Conservation (phyloP, 2,888 invertebrate species). For the Ectropis crepuscularia region DNA sequence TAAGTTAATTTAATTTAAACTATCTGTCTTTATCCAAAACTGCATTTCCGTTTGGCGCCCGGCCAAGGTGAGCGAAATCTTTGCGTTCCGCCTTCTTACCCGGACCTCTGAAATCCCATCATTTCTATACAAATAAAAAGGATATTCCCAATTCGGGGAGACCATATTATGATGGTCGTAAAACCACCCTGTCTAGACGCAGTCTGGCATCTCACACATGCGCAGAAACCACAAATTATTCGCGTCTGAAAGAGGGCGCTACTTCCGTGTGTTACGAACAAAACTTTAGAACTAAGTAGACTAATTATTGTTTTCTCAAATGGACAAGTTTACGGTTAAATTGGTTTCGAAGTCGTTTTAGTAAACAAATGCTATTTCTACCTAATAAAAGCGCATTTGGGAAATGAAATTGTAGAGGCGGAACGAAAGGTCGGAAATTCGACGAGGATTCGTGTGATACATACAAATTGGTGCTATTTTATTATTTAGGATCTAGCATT, state of each 20-base stretch:
- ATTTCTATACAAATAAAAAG: constrained; percentile 29
- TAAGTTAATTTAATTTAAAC: background rate
- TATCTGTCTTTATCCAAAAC: constrained; percentile 16
- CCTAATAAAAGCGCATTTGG: constrained; percentile 42
- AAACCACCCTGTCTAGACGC: constrained; percentile 72
- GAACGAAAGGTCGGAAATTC: background rate
- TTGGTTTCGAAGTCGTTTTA: constrained; percentile 35
- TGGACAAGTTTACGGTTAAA: too few relatives aligned
- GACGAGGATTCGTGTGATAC: constrained; percentile 5
- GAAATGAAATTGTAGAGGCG: constrained; percentile 30
- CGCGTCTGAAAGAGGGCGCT: background rate
- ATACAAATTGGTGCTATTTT: constrained; percentile 9
- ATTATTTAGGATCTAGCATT: background rate
- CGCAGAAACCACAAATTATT: constrained; percentile 41
- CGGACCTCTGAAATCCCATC: constrained; percentile 41
- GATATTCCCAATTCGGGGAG: constrained; percentile 36
- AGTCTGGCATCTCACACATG: constrained; percentile 66
- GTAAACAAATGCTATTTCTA: constrained; percentile 45
- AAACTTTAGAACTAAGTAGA: background rate
- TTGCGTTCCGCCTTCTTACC: constrained; percentile 48
- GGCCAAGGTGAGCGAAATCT: constrained; percentile 62
- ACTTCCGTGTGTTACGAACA: background rate
- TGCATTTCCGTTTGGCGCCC: constrained; percentile 49
- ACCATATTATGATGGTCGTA: constrained; percentile 47
- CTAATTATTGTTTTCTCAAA: too few relatives aligned